A percentile compares a stretch with the other conserved stretches of the same genome.
Conservation (phyloP, 2,797 vertebrate species). For the Eidolon dupreanum region DNA sequence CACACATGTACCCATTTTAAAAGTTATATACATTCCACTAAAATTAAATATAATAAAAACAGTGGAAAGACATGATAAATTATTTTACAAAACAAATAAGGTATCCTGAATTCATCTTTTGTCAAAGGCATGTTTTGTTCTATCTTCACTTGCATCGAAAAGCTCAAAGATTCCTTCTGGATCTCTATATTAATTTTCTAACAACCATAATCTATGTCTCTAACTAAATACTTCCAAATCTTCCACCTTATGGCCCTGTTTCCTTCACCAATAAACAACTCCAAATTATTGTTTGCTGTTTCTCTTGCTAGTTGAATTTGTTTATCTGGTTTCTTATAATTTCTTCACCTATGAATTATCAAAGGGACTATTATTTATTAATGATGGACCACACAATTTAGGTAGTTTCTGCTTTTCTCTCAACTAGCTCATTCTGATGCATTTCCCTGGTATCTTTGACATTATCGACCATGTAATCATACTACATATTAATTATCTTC, state of each 20-base stretch:
- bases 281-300: slow-evolving; percentile 17
- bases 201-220: not conserved
- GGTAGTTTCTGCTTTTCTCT: not conserved
- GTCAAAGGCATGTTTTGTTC: not conserved
- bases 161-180: not conserved
- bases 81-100: slow-evolving; percentile 33
- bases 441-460: not conserved
- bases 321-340: not conserved
- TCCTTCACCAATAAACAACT: not conserved
- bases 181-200: not conserved
- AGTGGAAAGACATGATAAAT: not conserved
- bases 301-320: not conserved
- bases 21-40: not conserved
- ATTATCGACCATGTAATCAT: not conserved
- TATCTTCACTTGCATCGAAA: not conserved
- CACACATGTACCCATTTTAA: not conserved
- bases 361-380: not conserved
- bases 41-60: slow-evolving; percentile 36
- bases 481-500: not conserved
- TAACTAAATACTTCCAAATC: not conserved
- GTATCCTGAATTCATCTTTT: not conserved
- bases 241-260: not conserved
- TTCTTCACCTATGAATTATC: not conserved
- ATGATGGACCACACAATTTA: not conserved
- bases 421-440: not conserved